Conservation (phyloP, 2,797 vertebrate genomes). For the Trichosurus vulpecula region DNA sequence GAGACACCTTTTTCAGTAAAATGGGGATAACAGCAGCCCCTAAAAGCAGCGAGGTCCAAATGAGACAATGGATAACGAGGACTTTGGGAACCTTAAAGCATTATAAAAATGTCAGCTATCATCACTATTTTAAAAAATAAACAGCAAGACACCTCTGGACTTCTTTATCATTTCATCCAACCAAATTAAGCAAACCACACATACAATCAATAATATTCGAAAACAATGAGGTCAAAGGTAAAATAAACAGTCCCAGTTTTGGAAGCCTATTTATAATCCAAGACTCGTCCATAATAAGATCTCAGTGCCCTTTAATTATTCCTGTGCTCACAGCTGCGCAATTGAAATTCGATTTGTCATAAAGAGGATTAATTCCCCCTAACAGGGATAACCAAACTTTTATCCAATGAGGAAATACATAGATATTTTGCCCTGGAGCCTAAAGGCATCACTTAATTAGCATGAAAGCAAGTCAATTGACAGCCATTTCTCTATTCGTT, state of each 20-base stretch:
- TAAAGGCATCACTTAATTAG: neutral
- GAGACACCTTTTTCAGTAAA: neutral
- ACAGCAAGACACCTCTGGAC: neutral
- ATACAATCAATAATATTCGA: slow-evolving; percentile 33
- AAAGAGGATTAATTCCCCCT: neutral
- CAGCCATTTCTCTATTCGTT: neutral
- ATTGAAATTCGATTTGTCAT: slow-evolving; percentile 30
- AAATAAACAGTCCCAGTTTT: slow-evolving; percentile 37
- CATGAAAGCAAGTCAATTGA: neutral
- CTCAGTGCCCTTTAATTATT: slow-evolving; percentile 1
- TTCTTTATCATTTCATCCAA: slow-evolving; percentile 14
- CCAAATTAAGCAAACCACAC: neutral
- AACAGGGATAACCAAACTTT: neutral
- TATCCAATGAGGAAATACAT: neutral
- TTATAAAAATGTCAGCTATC: neutral
- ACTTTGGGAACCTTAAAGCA: neutral
- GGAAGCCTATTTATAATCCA: slow-evolving; percentile 34
- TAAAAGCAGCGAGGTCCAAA: neutral
- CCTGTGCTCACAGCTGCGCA: neutral
- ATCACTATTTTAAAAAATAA: slow-evolving; percentile 50
- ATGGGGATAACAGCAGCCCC: neutral
- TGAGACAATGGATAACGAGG: neutral
- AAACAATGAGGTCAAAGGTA: neutral
- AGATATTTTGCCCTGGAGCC: neutral
- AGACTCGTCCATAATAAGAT: slow-evolving; percentile 40